Evolutionary conservation across 2,113 vertebrate species (phyloP).

Genomic region (Entosphenus tridentatus): DNA sequence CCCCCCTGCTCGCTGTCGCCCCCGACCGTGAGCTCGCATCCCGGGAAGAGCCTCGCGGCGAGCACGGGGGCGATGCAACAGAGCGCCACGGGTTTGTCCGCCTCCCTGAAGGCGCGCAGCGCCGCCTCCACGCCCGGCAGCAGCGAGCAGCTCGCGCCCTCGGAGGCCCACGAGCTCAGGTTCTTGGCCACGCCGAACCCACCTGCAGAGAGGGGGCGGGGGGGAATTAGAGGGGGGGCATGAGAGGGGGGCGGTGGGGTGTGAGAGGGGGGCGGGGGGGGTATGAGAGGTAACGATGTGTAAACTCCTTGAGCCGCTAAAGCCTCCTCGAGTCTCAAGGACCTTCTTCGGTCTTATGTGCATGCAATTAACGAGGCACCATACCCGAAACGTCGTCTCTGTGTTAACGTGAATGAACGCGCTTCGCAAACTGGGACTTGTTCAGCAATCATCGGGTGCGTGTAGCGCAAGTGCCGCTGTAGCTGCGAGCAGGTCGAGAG

Average conservation of each 20-base stretch:
- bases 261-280: neutral
- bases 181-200: slow-evolving; percentile 10
- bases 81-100: slow-evolving; percentile 46
- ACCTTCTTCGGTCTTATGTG: neutral
- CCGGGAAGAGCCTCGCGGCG: slow-evolving; percentile 43
- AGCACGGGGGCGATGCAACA: slow-evolving; percentile 56
- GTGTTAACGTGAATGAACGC: neutral
- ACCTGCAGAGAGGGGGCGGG: neutral
- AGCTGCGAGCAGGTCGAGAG: too few species aligned
- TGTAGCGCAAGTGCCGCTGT: too few species aligned
- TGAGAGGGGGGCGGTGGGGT: neutral
- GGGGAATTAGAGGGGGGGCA: too few species aligned
- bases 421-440: too few species aligned
- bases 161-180: slow-evolving; percentile 33
- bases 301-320: neutral
- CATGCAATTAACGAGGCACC: too few species aligned
- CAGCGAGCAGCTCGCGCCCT: slow-evolving; percentile 37
- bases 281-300: neutral
- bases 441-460: too few species aligned
- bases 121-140: slow-evolving; percentile 24
- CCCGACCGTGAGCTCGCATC: slow-evolving; percentile 51
- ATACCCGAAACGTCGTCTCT: neutral
- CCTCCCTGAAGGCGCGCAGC: slow-evolving; percentile 34
- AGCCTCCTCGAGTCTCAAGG: neutral
- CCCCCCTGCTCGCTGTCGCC: slow-evolving; percentile 24